These are phyloP conservation scores for Vimba vimba DNA, from an alignment of 2,113 vertebrate species.

Conservation along the genomic window DNA sequence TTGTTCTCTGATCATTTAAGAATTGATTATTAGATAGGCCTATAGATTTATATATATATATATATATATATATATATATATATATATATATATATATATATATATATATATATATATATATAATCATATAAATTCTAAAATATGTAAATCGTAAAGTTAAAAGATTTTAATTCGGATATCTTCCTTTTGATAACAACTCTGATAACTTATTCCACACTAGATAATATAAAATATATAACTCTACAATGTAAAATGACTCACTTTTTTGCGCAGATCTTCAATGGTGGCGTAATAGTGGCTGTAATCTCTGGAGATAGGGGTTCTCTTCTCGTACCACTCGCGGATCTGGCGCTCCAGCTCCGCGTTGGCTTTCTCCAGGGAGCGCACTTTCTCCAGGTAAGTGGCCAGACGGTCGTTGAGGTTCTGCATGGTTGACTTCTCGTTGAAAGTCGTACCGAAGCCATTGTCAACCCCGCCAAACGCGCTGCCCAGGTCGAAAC, in stretches of 20 bases:
- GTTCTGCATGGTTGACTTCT: conserved; percentile 79
- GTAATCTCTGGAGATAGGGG: conserved; percentile 68
- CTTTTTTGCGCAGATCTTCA: conserved; percentile 72
- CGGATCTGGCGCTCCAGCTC: conserved; percentile 76
- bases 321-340: conserved; percentile 71
- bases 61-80: too few relatives aligned
- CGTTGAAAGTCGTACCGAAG: background rate
- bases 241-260: conserved; percentile 35
- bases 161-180: too few relatives aligned
- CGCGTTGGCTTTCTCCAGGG: conserved; percentile 72
- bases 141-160: too few relatives aligned
- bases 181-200: too few relatives aligned
- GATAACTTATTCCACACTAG: too few relatives aligned
- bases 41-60: too few relatives aligned
- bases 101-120: too few relatives aligned
- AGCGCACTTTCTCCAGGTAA: conserved; percentile 78
- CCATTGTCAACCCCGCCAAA: background rate
- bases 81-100: too few relatives aligned
- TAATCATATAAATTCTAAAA: too few relatives aligned
- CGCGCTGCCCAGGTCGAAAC: conserved; percentile 55
- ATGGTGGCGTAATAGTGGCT: conserved; percentile 68
- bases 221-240: background rate
- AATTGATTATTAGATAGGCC: too few relatives aligned
- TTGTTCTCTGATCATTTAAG: background rate
- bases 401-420: conserved; percentile 77